phyloP scores from a whole-genome alignment of 2,113 vertebrate genomes.

The Verasper variegatus region DNA sequence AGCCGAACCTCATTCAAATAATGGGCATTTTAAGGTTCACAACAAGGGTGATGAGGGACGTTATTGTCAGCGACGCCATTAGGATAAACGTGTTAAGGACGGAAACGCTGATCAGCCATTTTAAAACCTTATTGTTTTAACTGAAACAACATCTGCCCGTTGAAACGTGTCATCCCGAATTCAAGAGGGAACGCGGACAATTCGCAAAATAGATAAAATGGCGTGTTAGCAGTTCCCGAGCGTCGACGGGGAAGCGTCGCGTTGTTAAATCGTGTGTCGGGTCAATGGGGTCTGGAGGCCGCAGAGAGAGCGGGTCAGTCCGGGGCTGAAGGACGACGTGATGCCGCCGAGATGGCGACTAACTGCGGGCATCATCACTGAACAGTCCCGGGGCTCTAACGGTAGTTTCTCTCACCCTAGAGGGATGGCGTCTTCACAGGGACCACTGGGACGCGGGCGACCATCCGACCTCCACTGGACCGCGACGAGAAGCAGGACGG shows the following conservation, averaged over 20 bases:
- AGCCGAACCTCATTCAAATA: background rate
- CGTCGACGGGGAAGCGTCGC: fast-evolving
- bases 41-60: too few species aligned
- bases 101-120: background rate
- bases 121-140: background rate
- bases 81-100: too few species aligned
- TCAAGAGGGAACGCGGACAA: fast-evolving
- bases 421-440: slow-evolving; percentile 22
- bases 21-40: background rate
- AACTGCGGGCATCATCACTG: background rate
- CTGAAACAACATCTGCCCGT: too few species aligned
- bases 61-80: background rate
- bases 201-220: fast-evolving
- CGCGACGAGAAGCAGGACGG: fast-evolving
- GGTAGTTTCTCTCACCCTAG: slow-evolving; percentile 43
- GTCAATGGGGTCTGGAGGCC: background rate
- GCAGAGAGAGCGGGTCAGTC: background rate
- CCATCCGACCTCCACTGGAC: background rate
- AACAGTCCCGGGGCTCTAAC: fast-evolving
- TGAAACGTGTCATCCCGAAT: background rate
- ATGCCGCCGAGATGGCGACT: background rate
- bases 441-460: background rate
- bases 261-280: background rate
- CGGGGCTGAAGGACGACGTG: background rate
- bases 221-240: too few species aligned